Evolutionary conservation across 1,140 invertebrate species (phyloP).

Genomic region (Drosophila arizonae): DNA sequence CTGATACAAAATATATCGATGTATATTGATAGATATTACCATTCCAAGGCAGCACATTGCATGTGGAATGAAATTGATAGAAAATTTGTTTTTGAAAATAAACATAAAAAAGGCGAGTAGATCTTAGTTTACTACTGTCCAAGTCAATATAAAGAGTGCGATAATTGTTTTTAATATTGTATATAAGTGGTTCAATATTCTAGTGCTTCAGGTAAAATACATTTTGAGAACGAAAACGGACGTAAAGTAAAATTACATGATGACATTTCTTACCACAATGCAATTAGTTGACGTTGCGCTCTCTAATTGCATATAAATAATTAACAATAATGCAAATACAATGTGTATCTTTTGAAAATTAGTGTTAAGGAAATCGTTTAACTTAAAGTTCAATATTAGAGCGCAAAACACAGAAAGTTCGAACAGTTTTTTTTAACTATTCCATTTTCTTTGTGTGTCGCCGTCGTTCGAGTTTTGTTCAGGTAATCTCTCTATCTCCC

Average conservation of each 20-base stretch:
- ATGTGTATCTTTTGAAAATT: background rate
- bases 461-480: constrained; percentile 3
- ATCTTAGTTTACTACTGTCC: constrained; percentile 23
- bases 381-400: background rate
- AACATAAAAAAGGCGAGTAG: constrained; percentile 35
- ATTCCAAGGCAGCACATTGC: constrained; percentile 48
- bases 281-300: constrained; percentile 39
- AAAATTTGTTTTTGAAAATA: constrained; percentile 50
- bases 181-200: constrained; percentile 42
- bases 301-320: background rate
- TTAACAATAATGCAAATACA: background rate
- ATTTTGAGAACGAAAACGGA: constrained; percentile 18
- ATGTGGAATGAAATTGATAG: constrained; percentile 47
- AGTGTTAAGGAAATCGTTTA: background rate
- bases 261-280: constrained; percentile 50
- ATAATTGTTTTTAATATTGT: constrained; percentile 42
- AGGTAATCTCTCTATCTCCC: background rate
- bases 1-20: constrained; percentile 5
- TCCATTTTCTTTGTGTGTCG: constrained; percentile 24
- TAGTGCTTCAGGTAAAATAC: constrained; percentile 54
- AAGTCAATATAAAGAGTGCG: constrained; percentile 28
- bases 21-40: constrained; percentile 30
- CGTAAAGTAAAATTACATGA: constrained; percentile 64
- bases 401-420: background rate
- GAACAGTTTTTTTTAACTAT: background rate